Evolutionary conservation across 2,888 invertebrate genomes (phyloP).

Genomic region (Drosophila pseudotakahashii): DNA sequence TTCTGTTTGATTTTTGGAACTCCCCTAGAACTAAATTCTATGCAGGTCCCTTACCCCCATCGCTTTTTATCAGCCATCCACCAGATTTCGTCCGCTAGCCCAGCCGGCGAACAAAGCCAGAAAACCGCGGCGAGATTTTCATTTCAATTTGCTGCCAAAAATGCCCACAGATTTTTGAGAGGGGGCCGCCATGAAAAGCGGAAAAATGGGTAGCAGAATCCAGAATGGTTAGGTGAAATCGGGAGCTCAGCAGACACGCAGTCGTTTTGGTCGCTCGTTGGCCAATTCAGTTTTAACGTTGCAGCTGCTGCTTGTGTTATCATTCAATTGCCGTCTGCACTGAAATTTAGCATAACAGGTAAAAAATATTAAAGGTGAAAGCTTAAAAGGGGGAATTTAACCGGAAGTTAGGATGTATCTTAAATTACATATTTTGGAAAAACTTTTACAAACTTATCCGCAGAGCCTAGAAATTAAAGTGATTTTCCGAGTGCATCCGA

Average conservation of each 20-base stretch:
- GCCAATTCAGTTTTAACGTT: constrained; percentile 66
- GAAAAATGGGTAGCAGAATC: background rate
- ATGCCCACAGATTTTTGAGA: constrained; percentile 27
- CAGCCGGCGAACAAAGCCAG: constrained; percentile 59
- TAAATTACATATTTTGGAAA: too few species aligned
- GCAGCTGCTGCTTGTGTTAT: constrained; percentile 52
- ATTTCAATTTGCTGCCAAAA: constrained; percentile 66
- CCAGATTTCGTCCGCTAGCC: constrained; percentile 22
- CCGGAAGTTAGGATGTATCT: too few species aligned
- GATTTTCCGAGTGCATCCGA: constrained; percentile 30
- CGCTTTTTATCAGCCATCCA: constrained; percentile 47
- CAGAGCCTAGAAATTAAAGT: too few species aligned
- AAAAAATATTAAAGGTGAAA: background rate
- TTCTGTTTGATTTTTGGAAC: constrained; percentile 5
- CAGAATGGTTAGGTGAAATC: background rate
- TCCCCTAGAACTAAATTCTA: constrained; percentile 32
- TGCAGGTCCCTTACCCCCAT: constrained; percentile 9
- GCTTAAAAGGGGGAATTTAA: background rate
- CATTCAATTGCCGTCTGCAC: constrained; percentile 69
- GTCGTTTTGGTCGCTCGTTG: constrained; percentile 59
- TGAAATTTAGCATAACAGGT: constrained; percentile 59
- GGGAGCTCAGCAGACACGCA: constrained; percentile 52
- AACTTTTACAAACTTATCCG: background rate
- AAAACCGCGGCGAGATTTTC: constrained; percentile 62
- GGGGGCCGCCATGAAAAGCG: constrained; percentile 10